Conservation (phyloP, 2,888 invertebrate species). For the Pristionchus fissidentatus region DNA sequence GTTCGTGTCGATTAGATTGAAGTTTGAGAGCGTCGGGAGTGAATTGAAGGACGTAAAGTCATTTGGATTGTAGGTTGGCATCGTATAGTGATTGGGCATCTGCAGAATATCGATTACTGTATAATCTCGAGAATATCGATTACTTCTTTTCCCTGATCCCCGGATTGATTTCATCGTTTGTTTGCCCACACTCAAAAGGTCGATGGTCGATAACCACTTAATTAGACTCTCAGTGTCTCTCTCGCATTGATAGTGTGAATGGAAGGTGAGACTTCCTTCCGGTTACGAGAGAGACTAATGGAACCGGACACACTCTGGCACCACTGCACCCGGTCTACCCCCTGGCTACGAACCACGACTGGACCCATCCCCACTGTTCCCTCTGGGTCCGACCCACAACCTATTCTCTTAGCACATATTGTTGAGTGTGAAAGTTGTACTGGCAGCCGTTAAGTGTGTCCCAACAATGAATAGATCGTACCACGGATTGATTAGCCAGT, state of each 20-base stretch:
- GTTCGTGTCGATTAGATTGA: conserved; percentile 46
- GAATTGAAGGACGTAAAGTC: conserved; percentile 8
- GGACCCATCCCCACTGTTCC: background rate
- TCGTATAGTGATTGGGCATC: conserved; percentile 20
- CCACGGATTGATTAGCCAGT: conserved; percentile 45
- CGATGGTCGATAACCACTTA: no score
- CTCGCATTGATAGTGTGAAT: conserved; percentile 23
- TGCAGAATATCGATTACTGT: background rate
- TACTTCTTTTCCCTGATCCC: background rate
- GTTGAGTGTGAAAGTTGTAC: no score
- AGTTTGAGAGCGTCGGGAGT: conserved; percentile 25
- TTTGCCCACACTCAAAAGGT: no score
- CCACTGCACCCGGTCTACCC: background rate
- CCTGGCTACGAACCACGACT: background rate
- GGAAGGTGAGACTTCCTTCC: background rate
- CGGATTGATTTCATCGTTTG: background rate
- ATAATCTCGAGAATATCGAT: background rate
- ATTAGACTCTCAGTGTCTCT: background rate
- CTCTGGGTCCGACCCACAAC: no score
- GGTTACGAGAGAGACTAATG: background rate
- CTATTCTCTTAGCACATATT: no score
- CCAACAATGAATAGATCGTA: no score
- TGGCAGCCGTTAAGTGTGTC: no score
- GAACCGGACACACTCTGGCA: background rate
- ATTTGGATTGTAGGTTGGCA: background rate